Conservation (phyloP, 2,888 invertebrate genomes). For the Volucella zonaria region DNA sequence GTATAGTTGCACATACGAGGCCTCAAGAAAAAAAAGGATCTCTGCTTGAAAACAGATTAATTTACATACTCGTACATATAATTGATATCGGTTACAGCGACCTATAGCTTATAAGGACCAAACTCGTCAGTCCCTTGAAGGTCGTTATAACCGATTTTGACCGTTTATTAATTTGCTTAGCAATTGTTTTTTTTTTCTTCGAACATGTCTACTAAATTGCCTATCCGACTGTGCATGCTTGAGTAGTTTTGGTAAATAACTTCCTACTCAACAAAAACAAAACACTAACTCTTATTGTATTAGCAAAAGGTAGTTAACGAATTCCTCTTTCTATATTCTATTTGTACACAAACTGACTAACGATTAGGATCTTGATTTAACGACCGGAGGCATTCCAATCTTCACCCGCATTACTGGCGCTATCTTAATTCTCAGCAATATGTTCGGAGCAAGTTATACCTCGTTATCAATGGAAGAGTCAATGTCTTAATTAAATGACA, state of each 20-base stretch:
- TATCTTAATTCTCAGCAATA: slow-evolving; percentile 1
- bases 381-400: slow-evolving; percentile 53
- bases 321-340: slow-evolving; percentile 1
- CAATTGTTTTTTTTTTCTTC: too few species aligned
- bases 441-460: slow-evolving; percentile 29
- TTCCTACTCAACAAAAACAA: slow-evolving; percentile 46
- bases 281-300: slow-evolving; percentile 48
- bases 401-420: slow-evolving; percentile 31
- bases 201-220: too few species aligned
- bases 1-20: too few species aligned
- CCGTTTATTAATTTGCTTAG: too few species aligned
- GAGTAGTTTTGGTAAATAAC: slow-evolving; percentile 16
- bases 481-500: slow-evolving; percentile 66
- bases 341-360: slow-evolving; percentile 60
- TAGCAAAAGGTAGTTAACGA: background rate
- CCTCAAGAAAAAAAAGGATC: too few species aligned
- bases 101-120: too few species aligned
- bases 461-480: slow-evolving; percentile 61
- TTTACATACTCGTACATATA: too few species aligned
- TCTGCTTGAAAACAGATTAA: too few species aligned
- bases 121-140: too few species aligned
- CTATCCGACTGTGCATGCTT: background rate
- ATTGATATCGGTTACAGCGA: too few species aligned
- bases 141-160: too few species aligned
- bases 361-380: slow-evolving; percentile 71